Base-by-base conservation (phyloP, 2,113 vertebrate genomes). In the Alces alces region DNA sequence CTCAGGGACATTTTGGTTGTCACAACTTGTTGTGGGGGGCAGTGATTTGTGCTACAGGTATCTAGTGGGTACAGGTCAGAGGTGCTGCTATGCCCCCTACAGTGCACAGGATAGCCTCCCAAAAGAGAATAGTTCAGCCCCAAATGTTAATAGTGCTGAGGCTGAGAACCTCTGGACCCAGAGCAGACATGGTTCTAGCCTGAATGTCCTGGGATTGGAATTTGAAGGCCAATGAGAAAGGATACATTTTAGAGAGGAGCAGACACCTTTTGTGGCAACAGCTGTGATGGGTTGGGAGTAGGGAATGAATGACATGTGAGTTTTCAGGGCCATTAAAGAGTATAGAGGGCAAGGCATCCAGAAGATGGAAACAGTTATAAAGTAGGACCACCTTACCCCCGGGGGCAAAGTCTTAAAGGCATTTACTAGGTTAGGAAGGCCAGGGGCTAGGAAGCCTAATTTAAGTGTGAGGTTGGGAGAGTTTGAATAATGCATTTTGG, bases 381-480 rank as follows among this genome's bases (percentile, higher is more conserved):
- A 80, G 84, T 83, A 92, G 55, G 55, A 64, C 43, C 25, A 52
- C 39, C 12, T 64, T 93, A 58, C 23, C 30, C 17, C 54, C 9
- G 27, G 89, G 36, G n/a, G 17, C 60, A 39, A 45, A 73, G 60
- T 30, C 33, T 86, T 93, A 33, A 54, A 39, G 47, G 66, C 36
- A 57, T 93, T 97, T 95, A 58, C 83, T 89, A 70, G 60, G 84
- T 82, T 89, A 47, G 36, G 60, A 93, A 89, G 58, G 76, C 66
- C 64, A 88, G 57, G 73, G 84, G 73, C 73, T 66, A 16, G 52
- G 52, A 64, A 92, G 23, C 57, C 43, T 33, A 8, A n/a, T 91
- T 61, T 88, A 91, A 94, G 89, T 79, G 23, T 45, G 39, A 61
- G 87, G 55, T 55, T 85, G 55, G 84, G 64, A 86, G 76, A 82